Evolutionary conservation across 2,888 invertebrate genomes (phyloP).

Genomic region (Drosophila neonasuta): DNA sequence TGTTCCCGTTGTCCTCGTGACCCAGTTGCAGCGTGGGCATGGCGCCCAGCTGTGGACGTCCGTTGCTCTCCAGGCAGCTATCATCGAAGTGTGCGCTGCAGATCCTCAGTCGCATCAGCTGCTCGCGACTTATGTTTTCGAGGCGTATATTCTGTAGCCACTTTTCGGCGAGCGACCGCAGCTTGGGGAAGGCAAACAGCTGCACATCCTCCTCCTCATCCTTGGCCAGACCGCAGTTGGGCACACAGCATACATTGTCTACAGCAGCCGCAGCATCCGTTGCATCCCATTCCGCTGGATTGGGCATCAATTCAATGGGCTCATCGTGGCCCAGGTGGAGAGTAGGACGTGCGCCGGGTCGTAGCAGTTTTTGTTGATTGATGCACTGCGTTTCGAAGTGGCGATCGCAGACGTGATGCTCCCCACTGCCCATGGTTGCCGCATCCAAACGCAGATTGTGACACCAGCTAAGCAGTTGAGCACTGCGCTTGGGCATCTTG

Average conservation of each 20-base stretch:
- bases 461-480: conserved; percentile 64
- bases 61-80: conserved; percentile 42
- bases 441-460: conserved; percentile 54
- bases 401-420: conserved; percentile 64
- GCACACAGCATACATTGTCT: conserved; percentile 56
- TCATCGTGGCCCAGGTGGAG: conserved; percentile 63
- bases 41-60: conserved; percentile 40
- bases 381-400: conserved; percentile 73
- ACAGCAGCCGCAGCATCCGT: conserved; percentile 15
- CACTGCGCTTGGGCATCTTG: conserved; percentile 48
- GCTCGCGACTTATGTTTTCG: conserved; percentile 15
- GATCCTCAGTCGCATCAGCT: conserved; percentile 41
- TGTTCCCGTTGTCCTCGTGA: conserved; percentile 40
- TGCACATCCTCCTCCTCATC: conserved; percentile 33
- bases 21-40: conserved; percentile 72
- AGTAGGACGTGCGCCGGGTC: conserved; percentile 67
- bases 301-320: conserved; percentile 44
- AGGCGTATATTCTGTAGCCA: conserved; percentile 69
- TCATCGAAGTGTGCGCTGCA: conserved; percentile 67
- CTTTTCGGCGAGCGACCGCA: conserved; percentile 45
- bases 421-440: conserved; percentile 15
- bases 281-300: conserved; percentile 49
- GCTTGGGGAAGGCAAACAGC: conserved; percentile 56
- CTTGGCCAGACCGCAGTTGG: conserved; percentile 44
- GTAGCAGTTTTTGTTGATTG: conserved; percentile 38